Evolutionary conservation across 2,113 vertebrate species (phyloP).

Genomic region (Prinia subflava): DNA sequence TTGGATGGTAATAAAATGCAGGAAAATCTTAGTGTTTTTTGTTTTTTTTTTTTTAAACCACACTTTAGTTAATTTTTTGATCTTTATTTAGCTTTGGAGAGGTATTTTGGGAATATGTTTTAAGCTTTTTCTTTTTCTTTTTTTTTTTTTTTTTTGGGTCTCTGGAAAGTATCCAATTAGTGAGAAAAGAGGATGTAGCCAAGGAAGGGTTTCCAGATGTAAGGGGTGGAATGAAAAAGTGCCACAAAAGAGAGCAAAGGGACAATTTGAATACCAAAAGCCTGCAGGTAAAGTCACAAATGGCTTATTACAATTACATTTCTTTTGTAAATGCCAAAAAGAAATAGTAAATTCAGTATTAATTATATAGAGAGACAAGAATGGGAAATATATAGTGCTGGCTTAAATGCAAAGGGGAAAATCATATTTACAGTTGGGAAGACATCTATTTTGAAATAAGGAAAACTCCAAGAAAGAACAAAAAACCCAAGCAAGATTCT

Average conservation of each 20-base stretch:
- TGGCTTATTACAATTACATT: neutral
- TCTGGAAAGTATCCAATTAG: conserved; percentile 13
- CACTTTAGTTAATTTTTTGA: neutral
- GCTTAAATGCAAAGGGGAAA: neutral
- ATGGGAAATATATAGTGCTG: neutral
- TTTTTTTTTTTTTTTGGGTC: neutral
- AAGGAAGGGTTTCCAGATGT: conserved; percentile 8
- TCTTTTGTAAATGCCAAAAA: neutral
- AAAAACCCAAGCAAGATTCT: neutral
- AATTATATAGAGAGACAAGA: neutral
- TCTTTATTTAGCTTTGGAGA: conserved; percentile 21
- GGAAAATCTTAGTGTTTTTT: neutral
- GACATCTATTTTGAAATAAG: neutral
- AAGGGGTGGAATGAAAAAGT: neutral
- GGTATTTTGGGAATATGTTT: conserved; percentile 12
- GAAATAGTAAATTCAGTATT: neutral
- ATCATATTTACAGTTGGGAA: neutral
- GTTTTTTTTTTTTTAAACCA: neutral
- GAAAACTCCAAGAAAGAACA: neutral
- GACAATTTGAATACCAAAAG: conserved; percentile 11
- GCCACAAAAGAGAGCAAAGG: neutral
- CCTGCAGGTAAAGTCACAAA: neutral
- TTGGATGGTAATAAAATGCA: neutral
- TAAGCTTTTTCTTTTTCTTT: neutral
- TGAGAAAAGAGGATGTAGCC: neutral